phyloP scores from a whole-genome alignment of 1,140 invertebrate genomes.

The Macrocentrus cingulum region DNA sequence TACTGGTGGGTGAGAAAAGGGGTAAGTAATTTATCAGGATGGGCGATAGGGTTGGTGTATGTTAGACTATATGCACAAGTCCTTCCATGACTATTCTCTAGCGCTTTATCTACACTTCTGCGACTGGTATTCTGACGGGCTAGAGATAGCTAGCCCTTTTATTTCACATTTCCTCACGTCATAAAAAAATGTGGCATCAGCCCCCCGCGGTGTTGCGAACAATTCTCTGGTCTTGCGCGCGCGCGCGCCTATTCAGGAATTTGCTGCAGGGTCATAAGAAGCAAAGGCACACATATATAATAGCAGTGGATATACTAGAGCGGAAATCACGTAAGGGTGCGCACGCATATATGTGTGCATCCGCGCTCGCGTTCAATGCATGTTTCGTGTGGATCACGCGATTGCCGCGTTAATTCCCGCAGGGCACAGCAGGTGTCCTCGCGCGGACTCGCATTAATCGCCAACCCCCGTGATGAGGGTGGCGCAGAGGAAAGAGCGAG shows the following conservation, averaged over 20 bases:
- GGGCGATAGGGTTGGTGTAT: constrained; percentile 32
- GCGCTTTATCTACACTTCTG: neutral
- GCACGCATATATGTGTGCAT: neutral
- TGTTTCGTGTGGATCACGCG: constrained; percentile 41
- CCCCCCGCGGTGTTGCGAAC: neutral
- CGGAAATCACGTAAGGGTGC: constrained; percentile 20
- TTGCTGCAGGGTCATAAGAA: neutral
- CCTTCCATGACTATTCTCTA: neutral
- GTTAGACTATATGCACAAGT: too few relatives aligned
- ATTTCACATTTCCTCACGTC: neutral
- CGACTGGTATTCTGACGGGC: too few relatives aligned
- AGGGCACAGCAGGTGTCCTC: constrained; percentile 51
- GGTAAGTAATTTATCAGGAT: constrained; percentile 49
- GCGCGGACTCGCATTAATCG: constrained; percentile 49
- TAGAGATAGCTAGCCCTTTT: too few relatives aligned
- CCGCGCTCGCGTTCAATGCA: neutral
- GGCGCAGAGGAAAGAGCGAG: constrained; percentile 5
- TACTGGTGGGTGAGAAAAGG: neutral
- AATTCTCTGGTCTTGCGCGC: neutral
- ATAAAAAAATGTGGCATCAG: neutral
- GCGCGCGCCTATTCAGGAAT: neutral
- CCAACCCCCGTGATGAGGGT: constrained; percentile 27
- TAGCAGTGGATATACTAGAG: too few relatives aligned
- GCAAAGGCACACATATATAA: neutral
- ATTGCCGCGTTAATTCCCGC: constrained; percentile 56